Percentiles rank a stretch among this genome's conserved stretches.
These are phyloP conservation scores for Campylorhamphus procurvoides DNA, from an alignment of 2,113 vertebrate species.

Conservation along the genomic window DNA sequence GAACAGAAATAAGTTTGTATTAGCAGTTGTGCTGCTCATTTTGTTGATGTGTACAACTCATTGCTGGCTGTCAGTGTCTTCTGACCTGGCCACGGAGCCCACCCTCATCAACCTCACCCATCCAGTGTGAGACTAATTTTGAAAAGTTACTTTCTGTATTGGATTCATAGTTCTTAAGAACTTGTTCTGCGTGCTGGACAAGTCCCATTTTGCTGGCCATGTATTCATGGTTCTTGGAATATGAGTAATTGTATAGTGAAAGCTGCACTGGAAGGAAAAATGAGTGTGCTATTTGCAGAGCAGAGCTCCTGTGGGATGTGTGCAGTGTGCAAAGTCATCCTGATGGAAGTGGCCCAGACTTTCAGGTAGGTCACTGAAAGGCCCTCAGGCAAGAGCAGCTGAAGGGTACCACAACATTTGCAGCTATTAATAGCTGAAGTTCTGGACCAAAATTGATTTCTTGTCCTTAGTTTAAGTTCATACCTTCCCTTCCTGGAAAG, in stretches of 20 bases:
- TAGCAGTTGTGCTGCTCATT: neutral
- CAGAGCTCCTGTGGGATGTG: neutral
- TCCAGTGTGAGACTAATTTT: neutral
- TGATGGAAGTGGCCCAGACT: neutral
- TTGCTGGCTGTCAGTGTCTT: neutral
- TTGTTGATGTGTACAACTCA: neutral
- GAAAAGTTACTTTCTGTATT: neutral
- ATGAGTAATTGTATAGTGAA: neutral
- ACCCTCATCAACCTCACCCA: neutral
- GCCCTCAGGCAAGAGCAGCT: neutral
- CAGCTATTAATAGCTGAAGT: neutral
- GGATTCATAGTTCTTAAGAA: neutral
- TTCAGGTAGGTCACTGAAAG: neutral
- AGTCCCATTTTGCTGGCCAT: neutral
- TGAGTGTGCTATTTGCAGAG: neutral
- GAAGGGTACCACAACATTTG: neutral
- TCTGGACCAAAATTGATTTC: neutral
- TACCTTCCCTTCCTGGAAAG: neutral
- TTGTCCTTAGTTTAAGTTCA: neutral
- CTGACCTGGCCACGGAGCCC: neutral
- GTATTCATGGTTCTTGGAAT: neutral
- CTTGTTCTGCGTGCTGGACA: fast-evolving
- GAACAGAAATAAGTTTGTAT: neutral
- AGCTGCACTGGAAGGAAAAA: neutral
- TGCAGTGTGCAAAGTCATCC: neutral